Conservation (phyloP, 2,797 vertebrate genomes). For the Scleropages formosus region DNA sequence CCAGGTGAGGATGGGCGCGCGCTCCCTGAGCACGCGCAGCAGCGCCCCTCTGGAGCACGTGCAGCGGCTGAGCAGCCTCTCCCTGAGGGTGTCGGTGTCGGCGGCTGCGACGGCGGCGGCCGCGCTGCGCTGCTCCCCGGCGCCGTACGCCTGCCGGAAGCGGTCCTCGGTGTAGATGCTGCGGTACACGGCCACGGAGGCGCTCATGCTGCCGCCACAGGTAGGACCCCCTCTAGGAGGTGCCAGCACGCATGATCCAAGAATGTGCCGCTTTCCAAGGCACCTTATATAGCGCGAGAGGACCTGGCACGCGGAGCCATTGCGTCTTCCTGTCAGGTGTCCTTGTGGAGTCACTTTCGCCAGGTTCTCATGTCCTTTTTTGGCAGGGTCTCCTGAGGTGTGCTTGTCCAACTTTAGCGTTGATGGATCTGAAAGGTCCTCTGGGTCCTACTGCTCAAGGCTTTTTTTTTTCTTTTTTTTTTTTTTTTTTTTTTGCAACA, state of each 20-base stretch:
- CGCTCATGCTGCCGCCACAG: constrained; percentile 65
- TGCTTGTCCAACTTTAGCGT: constrained; percentile 45
- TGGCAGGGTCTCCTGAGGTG: constrained; percentile 59
- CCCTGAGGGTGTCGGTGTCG: constrained; percentile 49
- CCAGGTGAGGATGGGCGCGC: constrained; percentile 79
- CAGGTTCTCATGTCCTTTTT: constrained; percentile 49
- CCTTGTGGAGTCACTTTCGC: constrained; percentile 51
- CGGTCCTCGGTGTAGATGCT: constrained; percentile 78
- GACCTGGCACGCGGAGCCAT: constrained; percentile 58
- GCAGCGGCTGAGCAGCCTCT: constrained; percentile 58
- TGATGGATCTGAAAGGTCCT: constrained; percentile 40
- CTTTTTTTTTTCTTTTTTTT: constrained; percentile 30
- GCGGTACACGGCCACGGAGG: constrained; percentile 76
- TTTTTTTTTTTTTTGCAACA: too few species aligned
- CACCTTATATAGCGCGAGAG: constrained; percentile 59
- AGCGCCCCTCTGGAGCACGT: constrained; percentile 68
- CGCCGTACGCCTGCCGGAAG: constrained; percentile 74
- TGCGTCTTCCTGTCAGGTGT: constrained; percentile 61
- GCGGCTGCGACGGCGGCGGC: too few species aligned
- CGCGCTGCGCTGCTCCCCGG: constrained; percentile 47
- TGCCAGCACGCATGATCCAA: constrained; percentile 14
- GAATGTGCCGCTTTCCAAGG: constrained; percentile 33
- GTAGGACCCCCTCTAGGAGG: constrained; percentile 11
- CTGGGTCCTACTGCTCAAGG: constrained; percentile 71
- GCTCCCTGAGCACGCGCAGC: constrained; percentile 67